Evolutionary conservation across 2,888 invertebrate species (phyloP), one percentile per base, ranked within the genome.

Genomic region (Blastobasis adustella): DNA sequence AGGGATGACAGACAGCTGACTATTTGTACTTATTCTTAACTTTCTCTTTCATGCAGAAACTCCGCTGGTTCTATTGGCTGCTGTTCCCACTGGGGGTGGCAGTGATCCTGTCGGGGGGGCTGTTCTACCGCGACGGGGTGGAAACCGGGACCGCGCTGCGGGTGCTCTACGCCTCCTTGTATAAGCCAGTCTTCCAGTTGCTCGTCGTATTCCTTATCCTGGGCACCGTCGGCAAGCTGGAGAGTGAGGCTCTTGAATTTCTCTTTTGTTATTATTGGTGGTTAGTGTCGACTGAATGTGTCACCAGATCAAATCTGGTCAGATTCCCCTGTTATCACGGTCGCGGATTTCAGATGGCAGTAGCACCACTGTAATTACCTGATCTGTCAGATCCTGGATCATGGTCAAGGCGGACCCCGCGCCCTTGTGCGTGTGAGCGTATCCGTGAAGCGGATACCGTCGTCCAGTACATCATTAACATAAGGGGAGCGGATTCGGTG

Each of bases 41-140:
- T 8, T 40, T 40, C 6, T 40, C 9, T 40, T 6, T 42, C 10
- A 63, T 65, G 0, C 70, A 86, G 87, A 74, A 66, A 10, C 63
- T 69, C 59, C 73, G 75, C 9, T 77, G 72, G 71, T 41, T 63
- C 0, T 53, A 69, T 7, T 86, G 84, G 85, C 42, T 70, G 36
- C 0, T 60, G 6, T 65, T 85, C 51, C 86, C 86, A 0, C 46
- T 71, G 9, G 81, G 65, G 0, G 64, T 86, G 9, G 66, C 55
- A 0, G 64, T 82, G 43, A 77, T 88, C 39, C 69, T 88, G 4
- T 75, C 83, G 0, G 87, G 87, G 0, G 81, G 78, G 0, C 36
- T 79, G 53, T 87, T 86, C 71, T 88, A 85, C 66, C 39, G 49
- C 0, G 79, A 81, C 54, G 72, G 66, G 0, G 54, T 41, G 0